phyloP scores from a whole-genome alignment of 2,113 vertebrate species.

The Oxyruncus cristatus region DNA sequence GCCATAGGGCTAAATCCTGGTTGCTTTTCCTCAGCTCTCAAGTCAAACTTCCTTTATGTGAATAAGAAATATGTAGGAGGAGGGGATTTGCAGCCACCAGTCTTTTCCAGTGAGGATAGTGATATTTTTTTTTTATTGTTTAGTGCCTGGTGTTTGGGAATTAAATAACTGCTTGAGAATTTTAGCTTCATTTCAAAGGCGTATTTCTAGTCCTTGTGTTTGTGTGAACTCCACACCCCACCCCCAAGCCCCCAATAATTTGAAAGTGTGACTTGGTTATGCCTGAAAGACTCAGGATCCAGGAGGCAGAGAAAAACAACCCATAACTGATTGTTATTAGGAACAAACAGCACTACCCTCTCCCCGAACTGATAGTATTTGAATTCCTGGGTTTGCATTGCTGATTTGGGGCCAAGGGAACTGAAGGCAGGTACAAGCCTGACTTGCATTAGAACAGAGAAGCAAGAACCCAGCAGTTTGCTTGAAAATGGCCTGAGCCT shows the following conservation, averaged over 20 bases:
- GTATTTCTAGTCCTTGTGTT: not conserved
- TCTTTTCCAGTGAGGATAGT: not conserved
- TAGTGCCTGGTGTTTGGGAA: not conserved
- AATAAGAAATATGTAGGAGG: not conserved
- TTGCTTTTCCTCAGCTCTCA: not conserved
- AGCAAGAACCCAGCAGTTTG: not conserved
- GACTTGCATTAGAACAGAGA: not conserved
- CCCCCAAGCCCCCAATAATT: not conserved
- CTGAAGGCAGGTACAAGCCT: not conserved
- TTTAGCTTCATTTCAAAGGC: not conserved
- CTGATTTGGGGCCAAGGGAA: constrained; percentile 11
- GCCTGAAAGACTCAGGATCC: not conserved
- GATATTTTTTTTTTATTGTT: not conserved
- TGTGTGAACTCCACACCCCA: not conserved
- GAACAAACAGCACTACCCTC: not conserved
- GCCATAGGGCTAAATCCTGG: not conserved
- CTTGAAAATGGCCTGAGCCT: not conserved
- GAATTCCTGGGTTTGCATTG: constrained; percentile 20
- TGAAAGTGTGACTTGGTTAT: not conserved
- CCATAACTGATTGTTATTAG: not conserved
- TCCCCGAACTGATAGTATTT: not conserved
- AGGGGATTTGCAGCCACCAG: not conserved
- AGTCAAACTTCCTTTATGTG: not conserved
- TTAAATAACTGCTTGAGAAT: not conserved
- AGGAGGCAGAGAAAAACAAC: constrained; percentile 1